These are phyloP conservation scores for Drosophila ezoana DNA, from an alignment of 2,888 invertebrate genomes.

Conservation along the genomic window DNA sequence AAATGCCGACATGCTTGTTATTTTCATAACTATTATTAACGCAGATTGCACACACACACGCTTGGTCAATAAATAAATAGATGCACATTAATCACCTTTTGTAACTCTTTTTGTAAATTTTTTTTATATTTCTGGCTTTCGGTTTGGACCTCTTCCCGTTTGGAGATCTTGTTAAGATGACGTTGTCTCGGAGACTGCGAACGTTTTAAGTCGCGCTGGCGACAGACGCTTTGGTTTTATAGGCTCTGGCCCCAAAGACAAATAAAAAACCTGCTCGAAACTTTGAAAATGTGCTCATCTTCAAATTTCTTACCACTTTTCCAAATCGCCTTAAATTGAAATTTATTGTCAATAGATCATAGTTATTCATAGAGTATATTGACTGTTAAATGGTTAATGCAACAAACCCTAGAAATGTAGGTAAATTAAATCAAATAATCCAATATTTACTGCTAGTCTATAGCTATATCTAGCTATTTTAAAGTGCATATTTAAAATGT, in stretches of 20 bases:
- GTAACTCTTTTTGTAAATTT: conserved; percentile 8
- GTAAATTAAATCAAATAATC: background rate
- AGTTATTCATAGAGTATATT: background rate
- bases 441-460: no score
- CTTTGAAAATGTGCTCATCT: conserved; percentile 18
- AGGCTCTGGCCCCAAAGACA: conserved; percentile 30
- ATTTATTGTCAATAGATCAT: conserved; percentile 14
- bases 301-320: conserved; percentile 13
- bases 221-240: conserved; percentile 56
- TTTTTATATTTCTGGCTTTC: conserved; percentile 3
- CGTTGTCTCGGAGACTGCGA: conserved; percentile 43
- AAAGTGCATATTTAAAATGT: background rate
- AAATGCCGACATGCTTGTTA: conserved; percentile 11
- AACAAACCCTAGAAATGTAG: background rate
- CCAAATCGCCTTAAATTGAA: conserved; percentile 16
- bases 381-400: background rate
- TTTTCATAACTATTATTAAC: conserved; percentile 15
- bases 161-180: conserved; percentile 38
- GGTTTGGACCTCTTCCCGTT: conserved; percentile 16
- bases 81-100: conserved; percentile 45
- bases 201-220: conserved; percentile 57
- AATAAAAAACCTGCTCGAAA: conserved; percentile 42
- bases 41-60: background rate
- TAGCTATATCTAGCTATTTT: background rate
- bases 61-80: background rate